Percentiles rank a stretch among this genome's conserved stretches.
Evolutionary conservation across 2,113 vertebrate genomes (phyloP).

Genomic region (Haliaeetus leucogaster): DNA sequence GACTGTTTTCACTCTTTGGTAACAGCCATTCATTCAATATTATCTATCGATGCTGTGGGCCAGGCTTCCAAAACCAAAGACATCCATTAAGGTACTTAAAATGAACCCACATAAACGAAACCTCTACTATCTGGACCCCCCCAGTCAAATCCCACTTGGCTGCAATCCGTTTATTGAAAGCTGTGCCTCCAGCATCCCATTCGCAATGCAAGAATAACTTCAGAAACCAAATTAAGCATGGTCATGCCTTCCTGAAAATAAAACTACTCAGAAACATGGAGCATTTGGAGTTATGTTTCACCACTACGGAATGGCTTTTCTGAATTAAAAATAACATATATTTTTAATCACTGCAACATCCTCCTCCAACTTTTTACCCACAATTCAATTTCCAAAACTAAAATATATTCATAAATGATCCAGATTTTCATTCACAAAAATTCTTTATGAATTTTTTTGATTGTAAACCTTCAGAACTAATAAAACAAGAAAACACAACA

Average conservation of each 20-base stretch:
- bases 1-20: not conserved
- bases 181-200: not conserved
- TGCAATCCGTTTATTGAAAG: not conserved
- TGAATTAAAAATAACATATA: not conserved
- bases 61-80: not conserved
- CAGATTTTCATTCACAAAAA: not conserved
- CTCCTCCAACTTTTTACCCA: not conserved
- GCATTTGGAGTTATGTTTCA: not conserved
- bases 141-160: not conserved
- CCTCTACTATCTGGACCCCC: not conserved
- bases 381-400: not conserved
- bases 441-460: not conserved
- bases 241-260: not conserved
- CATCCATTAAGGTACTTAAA: not conserved
- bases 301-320: rapidly evolving
- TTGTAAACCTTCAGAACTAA: not conserved
- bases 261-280: not conserved
- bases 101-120: not conserved
- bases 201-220: not conserved
- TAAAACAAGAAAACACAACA: not conserved
- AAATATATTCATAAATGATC: not conserved
- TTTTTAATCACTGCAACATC: not conserved
- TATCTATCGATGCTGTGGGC: not conserved
- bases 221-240: not conserved
- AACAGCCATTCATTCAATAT: not conserved